Evolutionary conservation across 2,113 vertebrate genomes (phyloP).

Genomic region (Ammodytes dubius): DNA sequence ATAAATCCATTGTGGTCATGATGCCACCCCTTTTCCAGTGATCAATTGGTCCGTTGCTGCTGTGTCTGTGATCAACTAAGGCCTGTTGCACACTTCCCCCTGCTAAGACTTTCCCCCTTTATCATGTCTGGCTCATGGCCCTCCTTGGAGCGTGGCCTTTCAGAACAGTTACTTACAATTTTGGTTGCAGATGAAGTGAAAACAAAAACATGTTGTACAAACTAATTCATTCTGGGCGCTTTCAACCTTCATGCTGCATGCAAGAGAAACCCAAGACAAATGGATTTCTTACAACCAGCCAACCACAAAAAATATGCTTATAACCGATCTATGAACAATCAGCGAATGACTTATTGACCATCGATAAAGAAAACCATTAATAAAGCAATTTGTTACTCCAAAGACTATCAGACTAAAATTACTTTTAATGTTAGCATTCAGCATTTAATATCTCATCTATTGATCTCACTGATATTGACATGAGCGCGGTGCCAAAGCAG

Average conservation of each 20-base stretch:
- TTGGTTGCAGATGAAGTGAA: neutral
- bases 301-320: slow-evolving; percentile 9
- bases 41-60: neutral
- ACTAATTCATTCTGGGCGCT: neutral
- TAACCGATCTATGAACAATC: slow-evolving; percentile 6
- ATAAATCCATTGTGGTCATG: neutral
- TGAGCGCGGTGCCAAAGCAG: slow-evolving; percentile 46
- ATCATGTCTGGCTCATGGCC: slow-evolving; percentile 5
- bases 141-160: neutral
- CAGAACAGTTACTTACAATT: neutral
- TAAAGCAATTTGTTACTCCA: neutral
- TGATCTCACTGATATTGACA: slow-evolving; percentile 56
- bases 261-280: slow-evolving; percentile 9
- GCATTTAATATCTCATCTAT: slow-evolving; percentile 54
- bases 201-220: neutral
- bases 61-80: neutral
- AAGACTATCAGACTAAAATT: slow-evolving; percentile 14
- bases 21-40: neutral
- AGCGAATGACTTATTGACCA: slow-evolving; percentile 14
- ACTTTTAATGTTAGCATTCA: slow-evolving; percentile 27
- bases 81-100: neutral
- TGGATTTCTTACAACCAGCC: slow-evolving; percentile 14
- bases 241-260: neutral
- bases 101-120: neutral
- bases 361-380: slow-evolving; percentile 7